Base-by-base conservation (phyloP, 2,113 vertebrate genomes). In the Cavia porcellus region DNA sequence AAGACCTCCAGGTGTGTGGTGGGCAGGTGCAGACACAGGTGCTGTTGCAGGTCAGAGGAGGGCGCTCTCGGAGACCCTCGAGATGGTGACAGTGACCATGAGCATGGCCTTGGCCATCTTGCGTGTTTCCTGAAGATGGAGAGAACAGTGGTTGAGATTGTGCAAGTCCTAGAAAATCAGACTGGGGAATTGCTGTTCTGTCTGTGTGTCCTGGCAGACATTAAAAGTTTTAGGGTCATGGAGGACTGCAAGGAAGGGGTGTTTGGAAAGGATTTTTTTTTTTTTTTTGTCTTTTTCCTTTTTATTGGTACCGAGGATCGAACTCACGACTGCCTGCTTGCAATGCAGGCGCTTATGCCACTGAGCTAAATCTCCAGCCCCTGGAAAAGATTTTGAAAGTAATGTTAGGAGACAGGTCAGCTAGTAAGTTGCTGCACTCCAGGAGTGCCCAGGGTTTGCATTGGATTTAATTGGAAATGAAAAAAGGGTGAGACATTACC, bases 81-180 rank as follows among this genome's bases (percentile, higher is more conserved):
- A 87, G 45, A 8, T 85, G 38, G n/a, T 22, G 15, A 3, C 13
- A 77, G 80, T 88, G 32, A 7, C 3, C 57, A 47, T 35, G 52
- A 45, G 28, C 47, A 1, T 61, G 86, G 47, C 70, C 45, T 92
- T 95, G 93, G 64, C 64, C 61, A 52, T 32, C 30, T 82, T 61
- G 89, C 35, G 42, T 52, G 10, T 85, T 86, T 90, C 75, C 92
- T 94, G 89, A 90, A 95, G 80, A 64, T 82, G 86, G 88, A 62
- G 64, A 89, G 74, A 72, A 74, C 64, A 75, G 28, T 93, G 90
- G 82, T 7, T 50, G 72, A 82, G 72, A 89, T 89, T 94, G 95
- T 95, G 70, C 72, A 57, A 93, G 66, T 83, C 92, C 92, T 96
- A 85, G 89, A 96, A 95, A 96, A 77, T 72, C 93, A 80, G 42